Conservation (phyloP, 2,888 invertebrate species). For the Acronicta leporina region DNA sequence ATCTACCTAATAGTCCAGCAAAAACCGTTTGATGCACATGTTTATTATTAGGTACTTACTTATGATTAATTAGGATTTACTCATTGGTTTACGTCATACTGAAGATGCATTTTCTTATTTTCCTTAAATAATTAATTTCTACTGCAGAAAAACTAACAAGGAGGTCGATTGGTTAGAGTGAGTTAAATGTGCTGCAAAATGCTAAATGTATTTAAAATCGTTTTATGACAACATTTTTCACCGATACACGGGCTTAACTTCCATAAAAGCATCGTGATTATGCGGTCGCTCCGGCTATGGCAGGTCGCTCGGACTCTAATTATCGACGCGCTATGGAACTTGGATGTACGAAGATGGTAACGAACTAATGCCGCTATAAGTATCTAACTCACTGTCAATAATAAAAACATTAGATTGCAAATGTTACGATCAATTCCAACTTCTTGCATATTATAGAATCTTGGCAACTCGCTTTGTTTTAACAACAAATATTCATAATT, state of each 20-base stretch:
- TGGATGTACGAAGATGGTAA: constrained; percentile 74
- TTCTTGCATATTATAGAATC: constrained; percentile 24
- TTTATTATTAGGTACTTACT: constrained; percentile 23
- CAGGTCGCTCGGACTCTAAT: constrained; percentile 79
- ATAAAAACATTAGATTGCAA: constrained; percentile 55
- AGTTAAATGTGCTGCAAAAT: constrained; percentile 65
- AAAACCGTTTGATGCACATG: constrained; percentile 13
- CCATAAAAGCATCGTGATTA: constrained; percentile 82
- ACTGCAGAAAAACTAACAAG: constrained; percentile 55
- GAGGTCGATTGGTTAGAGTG: constrained; percentile 50
- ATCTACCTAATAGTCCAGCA: constrained; percentile 22
- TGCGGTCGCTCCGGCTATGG: constrained; percentile 82
- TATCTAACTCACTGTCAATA: constrained; percentile 33
- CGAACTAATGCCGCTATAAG: constrained; percentile 46
- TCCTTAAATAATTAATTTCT: constrained; percentile 42
- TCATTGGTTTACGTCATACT: constrained; percentile 46
- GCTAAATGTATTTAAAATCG: constrained; percentile 78
- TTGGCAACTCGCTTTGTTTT: constrained; percentile 29
- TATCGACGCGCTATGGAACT: constrained; percentile 78
- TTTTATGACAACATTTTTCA: constrained; percentile 86
- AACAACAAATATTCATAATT: constrained; percentile 23
- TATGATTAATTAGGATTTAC: constrained; percentile 40
- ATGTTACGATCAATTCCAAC: constrained; percentile 30
- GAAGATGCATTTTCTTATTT: constrained; percentile 53
- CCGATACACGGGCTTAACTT: constrained; percentile 74